These are phyloP conservation scores for Chironomus striatipennis DNA, from an alignment of 1,140 invertebrate genomes.

Conservation along the genomic window DNA sequence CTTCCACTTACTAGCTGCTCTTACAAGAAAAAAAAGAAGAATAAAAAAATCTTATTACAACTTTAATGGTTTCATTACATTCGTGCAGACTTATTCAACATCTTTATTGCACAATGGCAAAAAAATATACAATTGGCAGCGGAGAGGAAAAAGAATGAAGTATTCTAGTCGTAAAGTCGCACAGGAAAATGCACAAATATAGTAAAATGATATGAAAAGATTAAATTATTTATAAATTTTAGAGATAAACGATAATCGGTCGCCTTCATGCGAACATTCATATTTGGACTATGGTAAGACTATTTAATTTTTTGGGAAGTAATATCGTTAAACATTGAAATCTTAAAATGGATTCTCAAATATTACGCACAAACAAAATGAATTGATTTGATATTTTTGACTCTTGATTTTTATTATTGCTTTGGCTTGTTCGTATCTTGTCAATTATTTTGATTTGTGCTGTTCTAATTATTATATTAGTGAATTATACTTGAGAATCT, in stretches of 20 bases:
- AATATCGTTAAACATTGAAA: too few species aligned
- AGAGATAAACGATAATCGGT: too few species aligned
- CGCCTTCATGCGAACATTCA: too few species aligned
- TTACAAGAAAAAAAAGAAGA: background rate
- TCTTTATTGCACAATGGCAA: slow-evolving; percentile 23
- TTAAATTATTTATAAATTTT: too few species aligned
- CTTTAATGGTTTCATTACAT: slow-evolving; percentile 12
- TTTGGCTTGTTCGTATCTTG: background rate
- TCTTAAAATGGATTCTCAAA: too few species aligned
- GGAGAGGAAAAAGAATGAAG: background rate
- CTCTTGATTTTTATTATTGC: background rate
- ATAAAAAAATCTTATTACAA: slow-evolving; percentile 14
- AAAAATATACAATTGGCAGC: slow-evolving; percentile 19
- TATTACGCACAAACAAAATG: background rate
- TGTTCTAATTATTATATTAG: too few species aligned
- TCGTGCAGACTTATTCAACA: slow-evolving; percentile 22
- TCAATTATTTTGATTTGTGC: too few species aligned
- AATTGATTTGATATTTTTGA: background rate
- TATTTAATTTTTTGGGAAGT: too few species aligned
- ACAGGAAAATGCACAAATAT: too few species aligned
- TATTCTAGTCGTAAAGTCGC: too few species aligned
- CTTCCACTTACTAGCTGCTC: background rate
- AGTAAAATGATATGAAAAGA: too few species aligned
- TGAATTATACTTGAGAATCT: background rate
- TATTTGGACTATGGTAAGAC: too few species aligned